Conservation (phyloP, 2,113 vertebrate species). For the Phrynosoma platyrhinos region DNA sequence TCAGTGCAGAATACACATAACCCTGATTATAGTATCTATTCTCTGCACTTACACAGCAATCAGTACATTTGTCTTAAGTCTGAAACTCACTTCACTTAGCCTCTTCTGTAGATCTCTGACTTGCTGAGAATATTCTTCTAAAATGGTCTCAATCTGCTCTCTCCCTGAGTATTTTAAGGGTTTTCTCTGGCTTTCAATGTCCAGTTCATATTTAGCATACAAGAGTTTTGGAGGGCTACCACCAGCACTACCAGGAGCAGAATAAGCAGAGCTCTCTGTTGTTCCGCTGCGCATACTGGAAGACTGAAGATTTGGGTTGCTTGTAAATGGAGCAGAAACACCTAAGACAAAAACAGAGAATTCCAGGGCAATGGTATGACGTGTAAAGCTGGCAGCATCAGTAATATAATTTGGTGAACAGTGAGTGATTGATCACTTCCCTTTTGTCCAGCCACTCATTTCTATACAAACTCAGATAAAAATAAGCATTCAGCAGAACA, state of each 20-base stretch:
- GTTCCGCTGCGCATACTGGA: slow-evolving; percentile 46
- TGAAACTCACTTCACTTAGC: slow-evolving; percentile 72
- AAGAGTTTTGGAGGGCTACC: slow-evolving; percentile 37
- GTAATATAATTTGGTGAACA: not conserved
- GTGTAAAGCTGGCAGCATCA: not conserved
- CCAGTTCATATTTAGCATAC: slow-evolving; percentile 58
- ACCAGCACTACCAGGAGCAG: slow-evolving; percentile 9
- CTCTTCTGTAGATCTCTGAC: slow-evolving; percentile 73
- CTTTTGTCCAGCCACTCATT: no score
- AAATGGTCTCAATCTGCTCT: slow-evolving; percentile 63
- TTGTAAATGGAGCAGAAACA: slow-evolving; percentile 61
- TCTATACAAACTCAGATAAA: not conserved
- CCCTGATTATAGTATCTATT: not conserved
- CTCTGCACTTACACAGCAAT: not conserved
- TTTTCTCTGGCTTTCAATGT: slow-evolving; percentile 48
- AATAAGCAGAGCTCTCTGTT: slow-evolving; percentile 54
- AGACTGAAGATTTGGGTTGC: not conserved
- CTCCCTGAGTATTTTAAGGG: slow-evolving; percentile 48
- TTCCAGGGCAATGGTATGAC: not conserved
- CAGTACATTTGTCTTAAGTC: not conserved
- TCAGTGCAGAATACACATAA: not conserved
- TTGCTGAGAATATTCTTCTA: slow-evolving; percentile 74
- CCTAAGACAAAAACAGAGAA: slow-evolving; percentile 47
- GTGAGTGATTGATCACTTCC: not conserved
- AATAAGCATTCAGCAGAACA: not conserved